A percentile compares a stretch with the other conserved stretches of the same genome.
These are phyloP conservation scores for Cyclargus thomasi DNA, from an alignment of 1,140 invertebrate genomes.

Conservation along the genomic window DNA sequence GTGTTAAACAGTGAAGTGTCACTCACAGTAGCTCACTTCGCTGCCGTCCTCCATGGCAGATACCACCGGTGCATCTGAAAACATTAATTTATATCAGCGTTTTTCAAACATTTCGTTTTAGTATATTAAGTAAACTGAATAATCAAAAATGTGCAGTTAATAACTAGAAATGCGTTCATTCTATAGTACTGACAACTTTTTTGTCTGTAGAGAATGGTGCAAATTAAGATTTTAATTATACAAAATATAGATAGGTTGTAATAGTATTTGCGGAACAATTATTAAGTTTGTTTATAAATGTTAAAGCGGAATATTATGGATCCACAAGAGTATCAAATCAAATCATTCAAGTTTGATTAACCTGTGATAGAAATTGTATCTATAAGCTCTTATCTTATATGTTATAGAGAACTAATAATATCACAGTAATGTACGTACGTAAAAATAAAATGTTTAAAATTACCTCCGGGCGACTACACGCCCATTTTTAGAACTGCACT, in stretches of 20 bases:
- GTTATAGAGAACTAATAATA: neutral
- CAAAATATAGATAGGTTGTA: too few species aligned
- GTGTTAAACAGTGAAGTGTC: neutral
- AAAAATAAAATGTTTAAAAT: slow-evolving; percentile 4
- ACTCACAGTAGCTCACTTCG: slow-evolving; percentile 55
- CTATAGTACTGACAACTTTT: too few species aligned
- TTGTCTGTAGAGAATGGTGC: too few species aligned
- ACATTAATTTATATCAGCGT: neutral
- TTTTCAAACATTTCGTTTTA: neutral
- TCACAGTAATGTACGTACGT: slow-evolving; percentile 9
- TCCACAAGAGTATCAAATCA: too few species aligned
- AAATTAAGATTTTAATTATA: too few species aligned
- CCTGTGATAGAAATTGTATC: neutral
- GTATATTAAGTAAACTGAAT: too few species aligned
- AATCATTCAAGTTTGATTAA: too few species aligned
- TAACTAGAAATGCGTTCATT: too few species aligned
- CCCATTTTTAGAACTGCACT: slow-evolving; percentile 24
- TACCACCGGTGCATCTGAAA: slow-evolving; percentile 17
- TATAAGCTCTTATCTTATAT: neutral
- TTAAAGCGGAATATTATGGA: too few species aligned
- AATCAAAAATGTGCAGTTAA: too few species aligned
- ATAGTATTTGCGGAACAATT: too few species aligned
- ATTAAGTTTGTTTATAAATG: too few species aligned
- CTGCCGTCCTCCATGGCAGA: slow-evolving; percentile 40
- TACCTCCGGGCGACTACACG: slow-evolving; percentile 17